phyloP scores from a whole-genome alignment of 2,888 invertebrate genomes.

The Andrena chrysosceles region DNA sequence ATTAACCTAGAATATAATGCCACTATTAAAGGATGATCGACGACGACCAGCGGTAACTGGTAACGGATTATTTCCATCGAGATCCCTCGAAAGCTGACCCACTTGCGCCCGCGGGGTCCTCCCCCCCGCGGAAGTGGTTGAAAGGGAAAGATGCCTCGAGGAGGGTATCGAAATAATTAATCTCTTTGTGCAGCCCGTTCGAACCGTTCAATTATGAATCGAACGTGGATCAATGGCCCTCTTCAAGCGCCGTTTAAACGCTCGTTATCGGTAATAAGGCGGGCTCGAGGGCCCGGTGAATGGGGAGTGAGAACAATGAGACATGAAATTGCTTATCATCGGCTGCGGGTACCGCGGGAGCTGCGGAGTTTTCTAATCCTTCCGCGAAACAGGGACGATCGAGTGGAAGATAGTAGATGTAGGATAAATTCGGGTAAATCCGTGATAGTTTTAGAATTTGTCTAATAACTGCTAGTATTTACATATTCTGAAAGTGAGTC shows the following conservation, averaged over 20 bases:
- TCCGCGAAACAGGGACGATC: neutral
- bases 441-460: too few species aligned
- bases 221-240: neutral
- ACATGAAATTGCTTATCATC: slow-evolving; percentile 23
- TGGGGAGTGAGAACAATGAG: slow-evolving; percentile 13
- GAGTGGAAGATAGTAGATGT: too few species aligned
- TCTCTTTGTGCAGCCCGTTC: slow-evolving; percentile 1
- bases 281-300: neutral
- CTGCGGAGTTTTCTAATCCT: neutral
- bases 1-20: slow-evolving; percentile 64
- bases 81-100: slow-evolving; percentile 57
- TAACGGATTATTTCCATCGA: slow-evolving; percentile 45
- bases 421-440: too few species aligned
- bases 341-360: slow-evolving; percentile 1
- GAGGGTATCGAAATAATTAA: slow-evolving; percentile 55
- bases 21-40: slow-evolving; percentile 53
- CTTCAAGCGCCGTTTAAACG: neutral
- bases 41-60: slow-evolving; percentile 27
- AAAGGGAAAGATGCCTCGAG: slow-evolving; percentile 61
- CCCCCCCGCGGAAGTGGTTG: slow-evolving; percentile 56
- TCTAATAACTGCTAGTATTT: too few species aligned
- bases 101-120: slow-evolving; percentile 27
- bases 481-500: too few species aligned
- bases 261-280: slow-evolving; percentile 43
- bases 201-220: slow-evolving; percentile 22